phyloP scores from a whole-genome alignment of 2,888 invertebrate species.

The Spodoptera littoralis region DNA sequence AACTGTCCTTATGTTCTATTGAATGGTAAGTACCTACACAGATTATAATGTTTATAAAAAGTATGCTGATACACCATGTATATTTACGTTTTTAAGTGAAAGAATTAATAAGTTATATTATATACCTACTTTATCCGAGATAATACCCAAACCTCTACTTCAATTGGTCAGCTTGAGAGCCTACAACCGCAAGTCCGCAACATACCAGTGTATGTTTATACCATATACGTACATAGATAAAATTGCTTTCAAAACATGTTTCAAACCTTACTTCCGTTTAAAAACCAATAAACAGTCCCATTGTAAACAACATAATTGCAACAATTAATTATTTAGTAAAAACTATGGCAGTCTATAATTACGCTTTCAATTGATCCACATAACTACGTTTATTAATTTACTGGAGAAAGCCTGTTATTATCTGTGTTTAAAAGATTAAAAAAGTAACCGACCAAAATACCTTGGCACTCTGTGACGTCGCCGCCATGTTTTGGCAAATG shows the following conservation, averaged over 20 bases:
- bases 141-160: no score
- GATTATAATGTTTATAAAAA: no score
- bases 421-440: conserved; percentile 28
- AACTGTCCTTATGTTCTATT: conserved; percentile 6
- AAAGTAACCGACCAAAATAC: conserved; percentile 34
- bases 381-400: conserved; percentile 30
- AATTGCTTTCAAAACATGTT: conserved; percentile 36
- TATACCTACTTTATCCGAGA: no score
- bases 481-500: conserved; percentile 10
- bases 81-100: no score
- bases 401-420: conserved; percentile 27
- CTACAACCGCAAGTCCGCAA: no score
- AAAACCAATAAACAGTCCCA: conserved; percentile 37
- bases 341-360: conserved; percentile 37
- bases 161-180: no score
- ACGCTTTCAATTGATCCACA: conserved; percentile 38
- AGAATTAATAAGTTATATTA: no score
- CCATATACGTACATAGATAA: conserved; percentile 1
- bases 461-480: neutral
- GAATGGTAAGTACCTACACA: neutral
- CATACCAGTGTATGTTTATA: no score
- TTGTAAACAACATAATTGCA: conserved; percentile 40
- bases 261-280: conserved; percentile 27
- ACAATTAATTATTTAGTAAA: conserved; percentile 46
- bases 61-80: no score